Evolutionary conservation across 1,140 invertebrate species (phyloP).

Genomic region (Pogonomyrmex barbatus): DNA sequence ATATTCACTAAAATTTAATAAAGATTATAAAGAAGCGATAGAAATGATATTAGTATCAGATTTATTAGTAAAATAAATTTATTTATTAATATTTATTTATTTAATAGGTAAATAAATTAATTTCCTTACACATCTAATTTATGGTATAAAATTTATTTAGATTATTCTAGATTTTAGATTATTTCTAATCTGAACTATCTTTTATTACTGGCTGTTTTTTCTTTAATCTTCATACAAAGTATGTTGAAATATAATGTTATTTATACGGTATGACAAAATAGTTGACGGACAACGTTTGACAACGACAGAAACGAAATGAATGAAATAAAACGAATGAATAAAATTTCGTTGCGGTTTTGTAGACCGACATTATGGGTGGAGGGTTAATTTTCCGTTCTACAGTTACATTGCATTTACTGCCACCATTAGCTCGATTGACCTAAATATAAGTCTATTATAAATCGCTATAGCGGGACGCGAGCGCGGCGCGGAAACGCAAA

Average conservation of each 20-base stretch:
- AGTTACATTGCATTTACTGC: slow-evolving; percentile 36
- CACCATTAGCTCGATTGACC: slow-evolving; percentile 53
- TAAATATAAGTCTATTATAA: slow-evolving; percentile 56
- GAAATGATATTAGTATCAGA: background rate
- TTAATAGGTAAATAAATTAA: too few relatives aligned
- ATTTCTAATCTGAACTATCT: too few relatives aligned
- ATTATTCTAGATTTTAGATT: too few relatives aligned
- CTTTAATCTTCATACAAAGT: background rate
- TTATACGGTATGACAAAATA: background rate
- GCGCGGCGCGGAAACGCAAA: slow-evolving; percentile 29
- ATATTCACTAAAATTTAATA: background rate
- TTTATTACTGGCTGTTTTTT: background rate
- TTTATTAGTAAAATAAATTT: background rate
- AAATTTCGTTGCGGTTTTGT: background rate
- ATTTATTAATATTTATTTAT: background rate
- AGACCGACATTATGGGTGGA: background rate
- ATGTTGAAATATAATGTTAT: background rate
- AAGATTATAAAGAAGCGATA: background rate
- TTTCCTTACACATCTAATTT: too few relatives aligned
- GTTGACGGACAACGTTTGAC: background rate
- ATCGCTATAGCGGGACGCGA: slow-evolving; percentile 26
- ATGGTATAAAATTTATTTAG: too few relatives aligned
- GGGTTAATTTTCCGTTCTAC: slow-evolving; percentile 42
- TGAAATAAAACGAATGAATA: slow-evolving; percentile 29
- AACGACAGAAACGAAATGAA: background rate